A percentile compares a stretch with the other conserved stretches of the same genome.
Evolutionary conservation across 2,888 invertebrate species (phyloP).

Genomic region (Baronia brevicornis): DNA sequence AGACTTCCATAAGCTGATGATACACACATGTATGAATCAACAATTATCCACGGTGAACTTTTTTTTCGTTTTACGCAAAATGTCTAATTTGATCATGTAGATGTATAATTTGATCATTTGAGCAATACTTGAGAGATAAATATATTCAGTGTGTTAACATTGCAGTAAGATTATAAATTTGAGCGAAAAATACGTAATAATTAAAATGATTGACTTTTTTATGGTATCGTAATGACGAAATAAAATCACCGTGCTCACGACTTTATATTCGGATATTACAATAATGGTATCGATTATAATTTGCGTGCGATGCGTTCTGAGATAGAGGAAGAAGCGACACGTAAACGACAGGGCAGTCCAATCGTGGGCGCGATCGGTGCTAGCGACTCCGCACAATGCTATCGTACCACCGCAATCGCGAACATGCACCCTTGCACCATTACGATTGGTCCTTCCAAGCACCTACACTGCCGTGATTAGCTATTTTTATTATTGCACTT

Average conservation of each 20-base stretch:
- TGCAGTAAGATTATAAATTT: too few relatives aligned
- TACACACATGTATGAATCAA: too few relatives aligned
- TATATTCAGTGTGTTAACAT: too few relatives aligned
- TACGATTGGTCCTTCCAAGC: constrained; percentile 59
- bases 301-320: constrained; percentile 69
- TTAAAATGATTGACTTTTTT: not conserved
- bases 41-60: too few relatives aligned
- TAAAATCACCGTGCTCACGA: constrained; percentile 3
- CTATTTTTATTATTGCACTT: too few relatives aligned
- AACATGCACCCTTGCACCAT: constrained; percentile 66
- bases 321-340: constrained; percentile 67
- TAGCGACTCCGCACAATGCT: constrained; percentile 65
- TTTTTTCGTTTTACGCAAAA: too few relatives aligned
- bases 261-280: constrained; percentile 66
- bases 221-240: constrained; percentile 1
- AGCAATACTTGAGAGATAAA: too few relatives aligned
- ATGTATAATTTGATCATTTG: too few relatives aligned
- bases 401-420: constrained; percentile 66
- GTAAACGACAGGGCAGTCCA: constrained; percentile 68
- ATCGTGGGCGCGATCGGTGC: constrained; percentile 67
- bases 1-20: too few relatives aligned
- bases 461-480: constrained; percentile 53
- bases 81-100: too few relatives aligned
- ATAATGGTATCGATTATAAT: constrained; percentile 76
- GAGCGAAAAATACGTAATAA: not conserved